Evolutionary conservation across 2,113 vertebrate genomes (phyloP), one percentile per base, ranked within the genome.

Genomic region (Sinocyclocheilus maitianheensis): DNA sequence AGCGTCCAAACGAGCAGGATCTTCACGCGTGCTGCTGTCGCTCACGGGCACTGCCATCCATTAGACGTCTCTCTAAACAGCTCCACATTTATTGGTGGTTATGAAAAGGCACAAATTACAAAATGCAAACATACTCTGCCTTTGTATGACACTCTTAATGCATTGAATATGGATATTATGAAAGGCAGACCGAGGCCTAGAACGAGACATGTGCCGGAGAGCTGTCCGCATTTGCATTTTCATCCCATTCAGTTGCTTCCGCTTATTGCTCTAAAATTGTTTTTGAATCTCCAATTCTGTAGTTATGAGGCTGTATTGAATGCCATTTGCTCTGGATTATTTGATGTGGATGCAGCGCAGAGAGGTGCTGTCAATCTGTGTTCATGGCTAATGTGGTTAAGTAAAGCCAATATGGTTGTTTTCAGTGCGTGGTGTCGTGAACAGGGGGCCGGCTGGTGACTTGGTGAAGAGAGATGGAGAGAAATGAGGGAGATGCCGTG

Each of bases 331-430:
- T 93, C 93, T 94, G 94, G 92, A 94, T 95, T 93, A 95, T 94
- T 93, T 93, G 92, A 93, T 94, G 94, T 91, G 84, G 87, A 88
- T 92, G 93, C 93, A 93, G 92, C 91, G 85, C 92, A 92, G 91
- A 89, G 94, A 95, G 93, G 86, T 92, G 89, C 94, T 96, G 93
- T 96, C 94, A 94, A 94, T 96, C 93, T 95, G 94, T 94, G 94
- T 94, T 95, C 92, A 92, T 92, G 92, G 93, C 93, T 94, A 95
- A 95, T 94, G 94, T 94, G 94, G 95, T 95, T 95, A 95, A 95
- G 95, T 95, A 93, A 94, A 94, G 93, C 93, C 95, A 96, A 94
- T 95, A 93, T 94, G 92, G 92, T 94, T 95, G 90, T 95, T 96
- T 96, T 94, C 92, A 94, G 92, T 92, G 90, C 93, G 91, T 90